A percentile compares a stretch with the other conserved stretches of the same genome.
Evolutionary conservation across 2,888 invertebrate genomes (phyloP).

Genomic region (Anarsia innoxiella): DNA sequence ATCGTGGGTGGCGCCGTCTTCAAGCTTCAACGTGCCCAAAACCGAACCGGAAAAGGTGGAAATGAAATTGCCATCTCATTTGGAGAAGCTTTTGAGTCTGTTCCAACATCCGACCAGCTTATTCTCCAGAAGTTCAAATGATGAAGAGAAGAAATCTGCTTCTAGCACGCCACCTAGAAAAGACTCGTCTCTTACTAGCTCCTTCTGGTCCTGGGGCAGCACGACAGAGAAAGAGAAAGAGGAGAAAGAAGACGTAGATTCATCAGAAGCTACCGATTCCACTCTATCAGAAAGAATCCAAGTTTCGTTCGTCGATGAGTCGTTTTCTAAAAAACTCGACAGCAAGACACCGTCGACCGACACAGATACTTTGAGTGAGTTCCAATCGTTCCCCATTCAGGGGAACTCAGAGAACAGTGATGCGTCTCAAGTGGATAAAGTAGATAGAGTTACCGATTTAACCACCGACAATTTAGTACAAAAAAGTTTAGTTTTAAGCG

Average conservation of each 20-base stretch:
- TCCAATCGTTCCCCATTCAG: conserved; percentile 48
- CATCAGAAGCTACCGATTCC: conserved; percentile 60
- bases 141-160: conserved; percentile 58
- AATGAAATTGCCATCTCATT: conserved; percentile 68
- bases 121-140: conserved; percentile 66
- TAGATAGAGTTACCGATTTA: conserved; percentile 49
- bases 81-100: conserved; percentile 79
- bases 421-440: conserved; percentile 16
- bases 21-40: conserved; percentile 54
- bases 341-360: conserved; percentile 67
- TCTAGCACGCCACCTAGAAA: conserved; percentile 62
- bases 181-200: conserved; percentile 57
- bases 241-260: conserved; percentile 41
- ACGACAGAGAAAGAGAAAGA: conserved; percentile 43
- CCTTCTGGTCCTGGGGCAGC: conserved; percentile 69
- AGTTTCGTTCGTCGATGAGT: conserved; percentile 63
- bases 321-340: conserved; percentile 61
- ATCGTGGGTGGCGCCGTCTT: conserved; percentile 75
- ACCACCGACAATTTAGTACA: conserved; percentile 72
- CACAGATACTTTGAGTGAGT: conserved; percentile 64
- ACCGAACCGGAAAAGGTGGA: conserved; percentile 50
- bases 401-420: conserved; percentile 34
- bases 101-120: conserved; percentile 79
- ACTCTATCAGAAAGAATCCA: conserved; percentile 65
- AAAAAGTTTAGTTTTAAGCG: conserved; percentile 66